Percentiles rank a stretch among this genome's conserved stretches.
These are phyloP conservation scores for Anguilla rostrata DNA, from an alignment of 2,113 vertebrate genomes.

Conservation along the genomic window DNA sequence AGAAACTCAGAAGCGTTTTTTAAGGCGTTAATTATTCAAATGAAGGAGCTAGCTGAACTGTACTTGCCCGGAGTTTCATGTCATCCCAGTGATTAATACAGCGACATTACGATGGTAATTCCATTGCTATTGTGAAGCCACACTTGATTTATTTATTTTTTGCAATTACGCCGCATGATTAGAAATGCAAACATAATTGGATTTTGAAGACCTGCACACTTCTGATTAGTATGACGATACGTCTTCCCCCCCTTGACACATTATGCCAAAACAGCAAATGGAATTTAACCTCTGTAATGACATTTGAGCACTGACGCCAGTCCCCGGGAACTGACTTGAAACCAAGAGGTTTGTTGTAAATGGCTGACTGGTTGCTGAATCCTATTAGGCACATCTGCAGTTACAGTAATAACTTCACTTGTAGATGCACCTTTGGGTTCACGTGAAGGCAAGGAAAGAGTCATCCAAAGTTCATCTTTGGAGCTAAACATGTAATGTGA, in stretches of 20 bases:
- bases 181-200: slow-evolving; percentile 92
- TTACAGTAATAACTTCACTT: slow-evolving; percentile 2
- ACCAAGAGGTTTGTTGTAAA: slow-evolving; percentile 44
- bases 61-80: slow-evolving; percentile 69
- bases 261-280: slow-evolving; percentile 30
- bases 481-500: neutral
- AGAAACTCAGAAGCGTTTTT: slow-evolving; percentile 35
- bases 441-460: neutral
- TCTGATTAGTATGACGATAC: slow-evolving; percentile 77
- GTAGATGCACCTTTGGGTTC: neutral
- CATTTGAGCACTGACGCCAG: slow-evolving; percentile 29
- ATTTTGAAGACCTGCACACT: slow-evolving; percentile 80
- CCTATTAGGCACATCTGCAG: slow-evolving; percentile 50
- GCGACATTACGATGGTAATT: slow-evolving; percentile 69
- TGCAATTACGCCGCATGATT: slow-evolving; percentile 90
- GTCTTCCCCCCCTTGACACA: slow-evolving; percentile 72
- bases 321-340: slow-evolving; percentile 21
- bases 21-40: slow-evolving; percentile 76
- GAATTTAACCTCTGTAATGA: slow-evolving; percentile 46
- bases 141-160: slow-evolving; percentile 92
- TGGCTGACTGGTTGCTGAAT: slow-evolving; percentile 70
- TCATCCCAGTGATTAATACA: slow-evolving; percentile 69
- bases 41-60: slow-evolving; percentile 58
- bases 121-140: slow-evolving; percentile 79
- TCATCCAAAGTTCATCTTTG: neutral